A percentile compares a stretch with the other conserved stretches of the same genome.
Evolutionary conservation across 2,888 invertebrate genomes (phyloP).

Genomic region (Thalpophila matura): DNA sequence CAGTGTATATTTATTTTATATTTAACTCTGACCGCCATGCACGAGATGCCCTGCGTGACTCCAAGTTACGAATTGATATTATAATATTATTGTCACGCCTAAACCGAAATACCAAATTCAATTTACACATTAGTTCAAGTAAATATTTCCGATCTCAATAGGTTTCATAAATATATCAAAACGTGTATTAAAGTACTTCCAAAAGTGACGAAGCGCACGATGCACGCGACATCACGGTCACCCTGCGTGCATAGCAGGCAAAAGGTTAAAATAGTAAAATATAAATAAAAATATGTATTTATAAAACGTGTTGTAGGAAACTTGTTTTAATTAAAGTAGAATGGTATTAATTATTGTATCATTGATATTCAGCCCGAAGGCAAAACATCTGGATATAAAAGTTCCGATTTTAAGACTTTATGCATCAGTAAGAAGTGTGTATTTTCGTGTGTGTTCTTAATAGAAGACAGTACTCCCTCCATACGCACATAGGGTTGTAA

Average conservation of each 20-base stretch:
- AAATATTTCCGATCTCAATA: background rate
- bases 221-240: background rate
- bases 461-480: background rate
- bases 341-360: slow-evolving; percentile 36
- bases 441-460: slow-evolving; percentile 5
- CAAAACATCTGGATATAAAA: slow-evolving; percentile 33
- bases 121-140: background rate
- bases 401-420: slow-evolving; percentile 19
- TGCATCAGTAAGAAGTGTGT: slow-evolving; percentile 2
- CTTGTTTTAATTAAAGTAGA: slow-evolving; percentile 39
- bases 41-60: background rate
- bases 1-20: slow-evolving; percentile 59
- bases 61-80: background rate
- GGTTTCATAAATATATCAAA: too few relatives aligned
- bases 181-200: too few relatives aligned
- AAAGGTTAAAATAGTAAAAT: slow-evolving; percentile 69
- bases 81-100: slow-evolving; percentile 29
- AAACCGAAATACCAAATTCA: slow-evolving; percentile 3
- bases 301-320: slow-evolving; percentile 72
- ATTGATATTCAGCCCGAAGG: slow-evolving; percentile 22
- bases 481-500: background rate
- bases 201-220: too few relatives aligned
- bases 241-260: slow-evolving; percentile 14
- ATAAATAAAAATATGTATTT: slow-evolving; percentile 67
- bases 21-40: slow-evolving; percentile 38